These are phyloP conservation scores for Lampropteryx suffumata DNA, from an alignment of 2,888 invertebrate species.

Conservation along the genomic window DNA sequence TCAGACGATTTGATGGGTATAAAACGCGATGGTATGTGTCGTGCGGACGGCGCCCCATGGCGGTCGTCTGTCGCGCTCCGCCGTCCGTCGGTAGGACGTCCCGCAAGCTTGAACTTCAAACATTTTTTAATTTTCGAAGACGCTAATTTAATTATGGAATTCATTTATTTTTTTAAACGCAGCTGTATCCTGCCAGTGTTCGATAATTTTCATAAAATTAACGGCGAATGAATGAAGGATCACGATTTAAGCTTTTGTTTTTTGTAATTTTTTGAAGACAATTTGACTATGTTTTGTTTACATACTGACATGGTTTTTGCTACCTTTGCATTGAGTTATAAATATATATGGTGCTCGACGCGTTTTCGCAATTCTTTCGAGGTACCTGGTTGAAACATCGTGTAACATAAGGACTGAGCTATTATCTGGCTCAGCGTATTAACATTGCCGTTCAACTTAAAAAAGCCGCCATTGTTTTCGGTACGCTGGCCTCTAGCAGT, in stretches of 20 bases:
- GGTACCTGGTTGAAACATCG: too few species aligned
- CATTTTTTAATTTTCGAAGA: conserved; percentile 65
- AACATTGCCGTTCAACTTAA: too few species aligned
- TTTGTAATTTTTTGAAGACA: conserved; percentile 38
- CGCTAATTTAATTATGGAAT: conserved; percentile 80
- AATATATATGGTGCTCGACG: too few species aligned
- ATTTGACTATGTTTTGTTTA: conserved; percentile 1
- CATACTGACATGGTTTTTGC: too few species aligned
- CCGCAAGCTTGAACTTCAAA: conserved; percentile 51
- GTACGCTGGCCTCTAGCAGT: too few species aligned
- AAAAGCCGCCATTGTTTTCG: too few species aligned
- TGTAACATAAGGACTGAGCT: too few species aligned
- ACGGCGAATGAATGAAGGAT: conserved; percentile 44
- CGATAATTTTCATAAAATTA: conserved; percentile 62
- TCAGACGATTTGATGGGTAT: conserved; percentile 79
- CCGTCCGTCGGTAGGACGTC: conserved; percentile 49
- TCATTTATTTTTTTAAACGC: conserved; percentile 56
- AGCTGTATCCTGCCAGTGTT: conserved; percentile 71
- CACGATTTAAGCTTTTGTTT: conserved; percentile 40
- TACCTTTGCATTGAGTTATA: too few species aligned
- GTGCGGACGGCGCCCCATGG: conserved; percentile 73
- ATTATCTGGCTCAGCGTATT: too few species aligned
- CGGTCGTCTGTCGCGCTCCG: conserved; percentile 46
- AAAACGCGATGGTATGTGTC: conserved; percentile 76
- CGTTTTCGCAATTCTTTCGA: too few species aligned